phyloP scores from a whole-genome alignment of 2,888 invertebrate species.

The Brenthis daphne region DNA sequence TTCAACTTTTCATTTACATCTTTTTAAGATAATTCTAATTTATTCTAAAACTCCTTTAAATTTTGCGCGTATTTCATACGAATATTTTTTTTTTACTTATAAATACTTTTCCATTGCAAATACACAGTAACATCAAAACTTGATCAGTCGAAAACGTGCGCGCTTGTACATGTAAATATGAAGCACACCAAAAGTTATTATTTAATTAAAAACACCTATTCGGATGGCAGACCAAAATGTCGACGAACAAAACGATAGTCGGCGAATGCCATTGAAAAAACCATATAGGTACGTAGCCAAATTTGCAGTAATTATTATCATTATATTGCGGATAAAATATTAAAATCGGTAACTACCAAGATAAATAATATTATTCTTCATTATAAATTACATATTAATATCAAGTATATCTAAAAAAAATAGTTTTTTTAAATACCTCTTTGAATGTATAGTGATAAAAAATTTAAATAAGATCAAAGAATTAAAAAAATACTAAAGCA shows the following conservation, averaged over 20 bases:
- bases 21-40: constrained; percentile 37
- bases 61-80: constrained; percentile 33
- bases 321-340: no score
- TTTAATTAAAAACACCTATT: constrained; percentile 12
- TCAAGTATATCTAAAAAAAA: no score
- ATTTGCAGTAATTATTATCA: background rate
- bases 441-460: background rate
- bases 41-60: constrained; percentile 23
- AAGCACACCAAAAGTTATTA: constrained; percentile 38
- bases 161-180: constrained; percentile 32
- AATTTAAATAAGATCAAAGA: background rate
- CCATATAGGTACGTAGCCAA: constrained; percentile 11
- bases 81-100: constrained; percentile 21
- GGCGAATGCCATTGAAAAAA: background rate
- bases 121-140: constrained; percentile 51
- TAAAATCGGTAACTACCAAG: no score
- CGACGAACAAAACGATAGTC: constrained; percentile 15
- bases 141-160: constrained; percentile 53
- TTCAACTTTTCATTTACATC: constrained; percentile 37
- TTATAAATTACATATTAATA: no score
- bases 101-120: constrained; percentile 27
- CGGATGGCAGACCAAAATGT: constrained; percentile 15
- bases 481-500: constrained; percentile 7
- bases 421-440: background rate
- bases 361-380: no score